phyloP scores from a whole-genome alignment of 1,140 invertebrate species.

The Achroia grisella region DNA sequence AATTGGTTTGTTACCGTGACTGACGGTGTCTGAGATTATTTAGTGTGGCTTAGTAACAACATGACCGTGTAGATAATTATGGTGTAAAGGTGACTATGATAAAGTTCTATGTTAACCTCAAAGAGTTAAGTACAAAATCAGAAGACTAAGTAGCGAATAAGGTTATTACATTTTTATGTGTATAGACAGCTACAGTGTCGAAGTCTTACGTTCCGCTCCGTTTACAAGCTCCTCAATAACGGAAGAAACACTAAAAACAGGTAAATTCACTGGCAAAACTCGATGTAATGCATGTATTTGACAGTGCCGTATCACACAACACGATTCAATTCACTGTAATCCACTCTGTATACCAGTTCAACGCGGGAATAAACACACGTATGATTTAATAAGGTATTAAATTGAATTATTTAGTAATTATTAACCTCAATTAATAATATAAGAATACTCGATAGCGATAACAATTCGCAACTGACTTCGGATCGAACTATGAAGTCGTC shows the following conservation, averaged over 20 bases:
- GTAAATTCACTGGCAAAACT: constrained; percentile 42
- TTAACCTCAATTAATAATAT: constrained; percentile 9
- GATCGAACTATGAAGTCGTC: constrained; percentile 23
- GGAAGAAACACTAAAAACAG: constrained; percentile 35
- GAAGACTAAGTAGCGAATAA: background rate
- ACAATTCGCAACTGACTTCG: constrained; percentile 62
- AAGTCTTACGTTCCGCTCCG: constrained; percentile 31
- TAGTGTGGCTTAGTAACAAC: no score
- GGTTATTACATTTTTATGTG: constrained; percentile 6
- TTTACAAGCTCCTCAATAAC: constrained; percentile 35
- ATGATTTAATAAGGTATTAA: background rate
- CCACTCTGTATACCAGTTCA: background rate
- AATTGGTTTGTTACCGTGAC: no score
- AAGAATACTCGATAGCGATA: constrained; percentile 29
- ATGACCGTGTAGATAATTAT: no score
- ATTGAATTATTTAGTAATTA: background rate
- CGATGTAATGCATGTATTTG: constrained; percentile 15
- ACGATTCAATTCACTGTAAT: constrained; percentile 5
- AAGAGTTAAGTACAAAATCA: no score
- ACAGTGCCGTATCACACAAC: background rate
- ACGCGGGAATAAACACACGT: background rate
- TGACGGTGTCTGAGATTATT: no score
- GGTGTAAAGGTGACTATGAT: no score
- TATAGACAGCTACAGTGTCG: constrained; percentile 24
- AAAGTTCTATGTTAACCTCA: no score